Conservation (phyloP, 1,140 invertebrate species). For the Zophobas morio region DNA sequence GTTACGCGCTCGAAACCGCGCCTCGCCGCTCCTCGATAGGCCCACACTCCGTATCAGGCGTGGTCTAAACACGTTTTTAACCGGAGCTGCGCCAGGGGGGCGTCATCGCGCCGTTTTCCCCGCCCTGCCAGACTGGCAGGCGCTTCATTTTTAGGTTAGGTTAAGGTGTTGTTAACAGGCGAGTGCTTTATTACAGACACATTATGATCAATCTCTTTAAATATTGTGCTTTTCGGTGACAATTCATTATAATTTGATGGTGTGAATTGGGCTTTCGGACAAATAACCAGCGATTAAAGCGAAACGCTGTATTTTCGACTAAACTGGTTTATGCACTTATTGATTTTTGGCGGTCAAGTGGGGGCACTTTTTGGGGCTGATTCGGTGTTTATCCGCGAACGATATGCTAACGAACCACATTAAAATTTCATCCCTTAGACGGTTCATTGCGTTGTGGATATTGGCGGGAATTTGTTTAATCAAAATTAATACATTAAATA, state of each 20-base stretch:
- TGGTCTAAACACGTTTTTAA: constrained; percentile 54
- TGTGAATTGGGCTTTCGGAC: constrained; percentile 28
- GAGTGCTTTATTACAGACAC: constrained; percentile 39
- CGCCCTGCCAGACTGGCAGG: constrained; percentile 58
- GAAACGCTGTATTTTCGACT: constrained; percentile 1
- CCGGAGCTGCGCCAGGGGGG: constrained; percentile 4
- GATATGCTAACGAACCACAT: not conserved
- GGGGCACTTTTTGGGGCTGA: not conserved
- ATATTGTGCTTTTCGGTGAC: constrained; percentile 38
- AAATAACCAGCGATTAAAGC: constrained; percentile 19
- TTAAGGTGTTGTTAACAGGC: constrained; percentile 53
- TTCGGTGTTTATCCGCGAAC: not conserved
- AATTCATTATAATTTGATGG: constrained; percentile 42
- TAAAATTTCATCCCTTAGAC: not conserved
- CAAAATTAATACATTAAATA: constrained; percentile 17
- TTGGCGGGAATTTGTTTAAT: not conserved
- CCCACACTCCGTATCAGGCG: constrained; percentile 10
- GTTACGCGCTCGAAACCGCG: constrained; percentile 43
- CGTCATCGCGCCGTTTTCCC: constrained; percentile 21
- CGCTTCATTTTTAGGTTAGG: constrained; percentile 62
- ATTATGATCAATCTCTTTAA: constrained; percentile 39
- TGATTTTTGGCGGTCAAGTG: no score
- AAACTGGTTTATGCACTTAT: not conserved
- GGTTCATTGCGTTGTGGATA: not conserved
- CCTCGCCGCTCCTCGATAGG: constrained; percentile 52